Percentiles rank a stretch among this genome's conserved stretches.
Conservation (phyloP, 64 coral and sea anemone species). For the Cladopsammia gracilis region DNA sequence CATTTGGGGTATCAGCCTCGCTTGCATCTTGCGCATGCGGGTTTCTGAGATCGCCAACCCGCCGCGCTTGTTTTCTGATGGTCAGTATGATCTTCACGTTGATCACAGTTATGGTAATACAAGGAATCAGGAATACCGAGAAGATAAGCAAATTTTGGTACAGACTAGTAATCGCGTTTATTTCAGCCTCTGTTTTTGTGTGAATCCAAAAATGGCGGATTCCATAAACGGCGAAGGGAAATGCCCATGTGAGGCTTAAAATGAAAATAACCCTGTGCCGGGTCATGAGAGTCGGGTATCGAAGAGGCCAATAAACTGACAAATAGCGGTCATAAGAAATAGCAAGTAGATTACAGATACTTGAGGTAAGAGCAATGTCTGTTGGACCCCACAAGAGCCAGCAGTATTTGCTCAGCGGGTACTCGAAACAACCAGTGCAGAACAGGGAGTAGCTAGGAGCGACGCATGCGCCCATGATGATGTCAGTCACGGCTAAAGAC, state of each 20-base stretch:
- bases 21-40: background rate
- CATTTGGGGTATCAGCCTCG: background rate
- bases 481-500: slow-evolving; percentile 50
- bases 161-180: background rate
- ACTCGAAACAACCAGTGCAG: slow-evolving; percentile 3
- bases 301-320: slow-evolving; percentile 59
- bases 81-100: slow-evolving; percentile 55
- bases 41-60: background rate
- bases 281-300: slow-evolving; percentile 47
- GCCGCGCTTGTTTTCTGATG: slow-evolving; percentile 20
- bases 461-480: slow-evolving; percentile 60
- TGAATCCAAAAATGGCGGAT: slow-evolving; percentile 42
- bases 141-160: slow-evolving; percentile 58
- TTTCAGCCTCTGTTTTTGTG: background rate
- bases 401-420: slow-evolving; percentile 15
- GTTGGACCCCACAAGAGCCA: slow-evolving; percentile 62
- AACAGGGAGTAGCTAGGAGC: slow-evolving; percentile 51
- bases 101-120: background rate
- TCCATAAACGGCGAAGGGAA: slow-evolving; percentile 21
- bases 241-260: slow-evolving; percentile 31
- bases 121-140: slow-evolving; percentile 26
- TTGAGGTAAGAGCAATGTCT: slow-evolving; percentile 54
- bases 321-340: slow-evolving; percentile 76
- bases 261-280: slow-evolving; percentile 12
- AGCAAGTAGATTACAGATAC: slow-evolving; percentile 51